These are phyloP conservation scores for Micromussa lordhowensis DNA, from an alignment of 92 coral and sea anemone species.

Conservation along the genomic window DNA sequence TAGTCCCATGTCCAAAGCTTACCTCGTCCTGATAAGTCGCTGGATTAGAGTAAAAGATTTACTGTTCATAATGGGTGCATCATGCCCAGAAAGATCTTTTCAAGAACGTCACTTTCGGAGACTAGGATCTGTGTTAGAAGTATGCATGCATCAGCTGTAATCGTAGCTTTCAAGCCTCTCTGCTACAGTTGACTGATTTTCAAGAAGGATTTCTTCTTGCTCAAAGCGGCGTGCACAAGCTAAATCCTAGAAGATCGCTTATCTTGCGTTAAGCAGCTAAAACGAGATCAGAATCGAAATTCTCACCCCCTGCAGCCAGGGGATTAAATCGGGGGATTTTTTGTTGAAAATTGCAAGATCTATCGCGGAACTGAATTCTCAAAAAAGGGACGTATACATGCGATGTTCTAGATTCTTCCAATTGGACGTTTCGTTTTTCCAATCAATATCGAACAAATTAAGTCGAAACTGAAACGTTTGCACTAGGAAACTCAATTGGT, in stretches of 20 bases:
- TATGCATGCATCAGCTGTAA: not conserved
- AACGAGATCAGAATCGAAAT: not conserved
- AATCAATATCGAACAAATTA: too few species aligned
- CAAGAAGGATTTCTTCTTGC: not conserved
- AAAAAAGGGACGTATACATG: not conserved
- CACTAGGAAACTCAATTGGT: too few species aligned
- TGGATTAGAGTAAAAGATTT: not conserved
- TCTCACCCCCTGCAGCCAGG: not conserved
- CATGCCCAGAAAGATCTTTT: not conserved
- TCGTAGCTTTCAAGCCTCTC: not conserved
- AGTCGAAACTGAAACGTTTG: too few species aligned
- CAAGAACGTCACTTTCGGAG: not conserved
- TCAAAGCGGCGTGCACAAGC: not conserved
- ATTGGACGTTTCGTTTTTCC: too few species aligned
- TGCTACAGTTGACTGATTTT: too few species aligned
- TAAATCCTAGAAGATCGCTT: not conserved
- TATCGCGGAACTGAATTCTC: not conserved
- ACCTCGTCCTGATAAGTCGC: not conserved
- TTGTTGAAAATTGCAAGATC: not conserved
- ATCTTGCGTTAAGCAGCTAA: not conserved
- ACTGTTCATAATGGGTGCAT: not conserved
- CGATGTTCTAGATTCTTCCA: not conserved
- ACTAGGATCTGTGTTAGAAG: not conserved
- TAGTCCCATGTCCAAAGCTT: not conserved
- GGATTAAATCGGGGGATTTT: not conserved